These are phyloP conservation scores for Megatriorchis doriae DNA, from an alignment of 2,113 vertebrate species.

Conservation along the genomic window DNA sequence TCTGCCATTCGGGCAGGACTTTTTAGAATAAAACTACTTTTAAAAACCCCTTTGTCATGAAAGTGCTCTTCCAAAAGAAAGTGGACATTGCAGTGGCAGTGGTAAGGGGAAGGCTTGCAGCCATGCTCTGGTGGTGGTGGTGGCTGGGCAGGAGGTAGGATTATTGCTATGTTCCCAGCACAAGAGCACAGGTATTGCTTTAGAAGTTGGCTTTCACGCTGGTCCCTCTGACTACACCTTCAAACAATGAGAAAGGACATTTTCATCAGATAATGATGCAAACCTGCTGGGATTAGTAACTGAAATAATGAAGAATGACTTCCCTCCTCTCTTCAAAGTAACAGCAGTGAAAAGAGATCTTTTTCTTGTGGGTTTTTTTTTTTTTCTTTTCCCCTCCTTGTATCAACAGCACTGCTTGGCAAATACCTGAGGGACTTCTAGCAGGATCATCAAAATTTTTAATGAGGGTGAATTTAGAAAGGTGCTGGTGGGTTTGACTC, in stretches of 20 bases:
- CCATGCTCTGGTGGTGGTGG: no score
- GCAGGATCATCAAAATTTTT: conserved; percentile 5
- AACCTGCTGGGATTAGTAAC: conserved; percentile 55
- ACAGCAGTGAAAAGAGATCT: conserved; percentile 20
- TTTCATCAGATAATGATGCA: conserved; percentile 61
- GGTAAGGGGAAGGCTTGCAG: background rate
- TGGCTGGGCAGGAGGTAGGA: background rate
- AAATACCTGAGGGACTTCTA: conserved; percentile 32
- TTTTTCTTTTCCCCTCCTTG: background rate
- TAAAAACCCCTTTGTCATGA: background rate
- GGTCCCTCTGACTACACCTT: background rate
- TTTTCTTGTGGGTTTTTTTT: background rate
- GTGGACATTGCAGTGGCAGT: background rate
- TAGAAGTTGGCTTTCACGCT: background rate
- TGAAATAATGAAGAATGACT: conserved; percentile 59
- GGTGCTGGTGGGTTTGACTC: background rate
- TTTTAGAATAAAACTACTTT: background rate
- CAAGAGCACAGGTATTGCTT: background rate
- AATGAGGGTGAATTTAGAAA: conserved; percentile 20
- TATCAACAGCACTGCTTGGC: background rate
- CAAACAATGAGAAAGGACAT: conserved; percentile 11
- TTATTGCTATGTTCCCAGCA: background rate
- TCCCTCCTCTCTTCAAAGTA: conserved; percentile 14
- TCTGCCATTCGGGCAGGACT: background rate
- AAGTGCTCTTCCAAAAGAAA: background rate